These are phyloP conservation scores for Bujurquina vittata DNA, from an alignment of 2,113 vertebrate genomes.

Conservation along the genomic window DNA sequence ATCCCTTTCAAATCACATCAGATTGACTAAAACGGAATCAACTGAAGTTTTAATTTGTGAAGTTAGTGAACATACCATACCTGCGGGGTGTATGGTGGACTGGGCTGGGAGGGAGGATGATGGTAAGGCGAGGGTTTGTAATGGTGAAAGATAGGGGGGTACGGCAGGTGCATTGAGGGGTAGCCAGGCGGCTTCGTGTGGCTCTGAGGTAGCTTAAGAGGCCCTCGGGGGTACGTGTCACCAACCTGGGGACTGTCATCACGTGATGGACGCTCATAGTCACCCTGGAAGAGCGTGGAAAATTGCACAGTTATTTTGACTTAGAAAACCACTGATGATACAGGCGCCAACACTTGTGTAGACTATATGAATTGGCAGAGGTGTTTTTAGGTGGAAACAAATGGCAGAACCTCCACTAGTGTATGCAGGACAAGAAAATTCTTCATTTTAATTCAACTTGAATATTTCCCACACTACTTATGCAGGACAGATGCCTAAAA, in stretches of 20 bases:
- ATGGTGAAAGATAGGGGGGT: slow-evolving; percentile 90
- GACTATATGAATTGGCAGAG: too few species aligned
- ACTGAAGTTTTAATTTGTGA: neutral
- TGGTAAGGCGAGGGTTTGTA: slow-evolving; percentile 90
- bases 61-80: slow-evolving; percentile 38
- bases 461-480: neutral
- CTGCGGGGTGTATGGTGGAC: slow-evolving; percentile 92
- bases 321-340: neutral
- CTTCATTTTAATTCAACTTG: too few species aligned
- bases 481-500: neutral
- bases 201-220: slow-evolving; percentile 95
- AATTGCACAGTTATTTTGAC: neutral
- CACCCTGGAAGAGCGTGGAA: slow-evolving; percentile 79
- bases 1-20: neutral
- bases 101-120: slow-evolving; percentile 87
- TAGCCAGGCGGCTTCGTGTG: slow-evolving; percentile 88
- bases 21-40: neutral
- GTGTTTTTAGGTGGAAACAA: too few species aligned
- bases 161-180: slow-evolving; percentile 87
- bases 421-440: too few species aligned
- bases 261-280: slow-evolving; percentile 90
- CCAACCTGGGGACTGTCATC: slow-evolving; percentile 89
- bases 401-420: too few species aligned
- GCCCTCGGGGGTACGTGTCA: slow-evolving; percentile 92
- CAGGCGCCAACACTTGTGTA: neutral